Base-by-base conservation (phyloP, 2,113 vertebrate species). In the Atherinomorus stipes region DNA sequence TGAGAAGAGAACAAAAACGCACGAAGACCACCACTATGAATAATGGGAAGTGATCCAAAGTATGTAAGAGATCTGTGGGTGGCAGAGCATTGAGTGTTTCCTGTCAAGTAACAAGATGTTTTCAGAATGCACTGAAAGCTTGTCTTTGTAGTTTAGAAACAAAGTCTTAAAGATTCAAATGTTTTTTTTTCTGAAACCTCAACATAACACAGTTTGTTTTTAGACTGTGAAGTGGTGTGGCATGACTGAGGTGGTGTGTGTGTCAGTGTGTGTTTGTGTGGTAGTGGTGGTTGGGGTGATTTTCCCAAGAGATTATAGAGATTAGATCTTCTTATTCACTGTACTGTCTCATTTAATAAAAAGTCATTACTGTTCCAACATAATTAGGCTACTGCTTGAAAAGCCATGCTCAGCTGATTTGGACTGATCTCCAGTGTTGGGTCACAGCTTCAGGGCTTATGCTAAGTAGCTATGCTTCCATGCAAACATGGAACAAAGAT, bases 291-390 rank as follows among this genome's bases (percentile, higher is more conserved):
- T 3, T 6, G 62, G 23, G 58, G 64, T 40, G 63, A 58, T 63
- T 81, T 71, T 57, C 72, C 78, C 72, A 19, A 57, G 68, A 78
- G 74, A 63, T 53, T 12, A 79, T 84, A 77, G 64, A 34, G 31
- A 34, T 85, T 83, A 85, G 77, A 60, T 51, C 52, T 15, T 47
- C 23, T 16, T 73, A 44, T 77, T 81, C 78, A 79, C 76, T 21
- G 38, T 45, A 80, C 72, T 60, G 74, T 76, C 56, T 76, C 45
- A 75, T 84, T 80, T 66, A 83, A 88, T 85, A 74, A 85, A 83
- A 80, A 80, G 68, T 62, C 73, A 79, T 86, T 80, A 69, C 64
- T 21, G 71, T 71, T 70, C 47, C 63, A 50, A 45, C 49, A 52
- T 88, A 88, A 88, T 85, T 65, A 82, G 44, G 28, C 42, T 52